A percentile compares a stretch with the other conserved stretches of the same genome.
Evolutionary conservation across 2,113 vertebrate genomes (phyloP).

Genomic region (Bubo blakistoni): DNA sequence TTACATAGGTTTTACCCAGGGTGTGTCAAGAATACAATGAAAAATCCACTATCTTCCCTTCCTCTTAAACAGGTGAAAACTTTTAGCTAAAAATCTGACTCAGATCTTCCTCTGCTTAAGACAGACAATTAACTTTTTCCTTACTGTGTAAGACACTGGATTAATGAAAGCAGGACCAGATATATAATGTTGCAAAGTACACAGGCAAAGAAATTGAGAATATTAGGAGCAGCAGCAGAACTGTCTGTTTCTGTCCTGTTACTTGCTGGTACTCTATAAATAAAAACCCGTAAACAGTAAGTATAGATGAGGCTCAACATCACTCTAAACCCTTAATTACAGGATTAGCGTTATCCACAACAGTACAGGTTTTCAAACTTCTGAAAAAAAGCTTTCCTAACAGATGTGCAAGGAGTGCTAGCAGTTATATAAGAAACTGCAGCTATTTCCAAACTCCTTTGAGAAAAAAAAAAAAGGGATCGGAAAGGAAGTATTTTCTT

Average conservation of each 20-base stretch:
- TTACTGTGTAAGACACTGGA: neutral
- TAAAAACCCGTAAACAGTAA: neutral
- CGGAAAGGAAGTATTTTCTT: slow-evolving; percentile 17
- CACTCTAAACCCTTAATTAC: neutral
- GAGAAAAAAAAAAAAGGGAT: neutral
- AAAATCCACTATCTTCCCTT: neutral
- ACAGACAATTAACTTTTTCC: neutral
- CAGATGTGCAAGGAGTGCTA: neutral
- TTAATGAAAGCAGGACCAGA: neutral
- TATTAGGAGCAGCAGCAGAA: neutral
- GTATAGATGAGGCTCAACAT: neutral
- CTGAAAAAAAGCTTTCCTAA: neutral
- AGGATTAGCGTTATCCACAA: neutral
- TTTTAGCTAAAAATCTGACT: neutral
- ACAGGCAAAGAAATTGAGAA: neutral
- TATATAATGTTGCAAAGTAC: fast-evolving
- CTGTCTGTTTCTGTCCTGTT: neutral
- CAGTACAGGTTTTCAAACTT: neutral
- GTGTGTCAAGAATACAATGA: neutral
- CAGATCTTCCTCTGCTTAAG: neutral
- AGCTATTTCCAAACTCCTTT: neutral
- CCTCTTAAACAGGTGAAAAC: neutral
- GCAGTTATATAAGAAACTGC: neutral
- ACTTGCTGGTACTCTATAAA: neutral
- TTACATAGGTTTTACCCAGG: neutral